A percentile compares a stretch with the other conserved stretches of the same genome.
These are phyloP conservation scores for Pangasianodon gigas DNA, from an alignment of 2,113 vertebrate genomes.

Conservation along the genomic window DNA sequence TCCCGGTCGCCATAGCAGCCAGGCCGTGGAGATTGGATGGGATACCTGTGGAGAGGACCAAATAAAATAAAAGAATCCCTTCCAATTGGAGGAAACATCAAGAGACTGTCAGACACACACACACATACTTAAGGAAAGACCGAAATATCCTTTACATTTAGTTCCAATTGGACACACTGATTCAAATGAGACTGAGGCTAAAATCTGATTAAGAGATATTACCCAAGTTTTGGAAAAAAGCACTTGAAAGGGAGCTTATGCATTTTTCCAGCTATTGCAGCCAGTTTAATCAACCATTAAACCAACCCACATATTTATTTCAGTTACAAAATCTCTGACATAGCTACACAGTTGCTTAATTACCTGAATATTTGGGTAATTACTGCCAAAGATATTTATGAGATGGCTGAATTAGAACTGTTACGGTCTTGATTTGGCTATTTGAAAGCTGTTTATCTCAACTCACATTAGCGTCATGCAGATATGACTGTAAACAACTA, in stretches of 20 bases:
- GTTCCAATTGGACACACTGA: slow-evolving; percentile 62
- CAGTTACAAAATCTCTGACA: slow-evolving; percentile 40
- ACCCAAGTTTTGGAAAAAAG: slow-evolving; percentile 46
- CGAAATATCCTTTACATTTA: slow-evolving; percentile 56
- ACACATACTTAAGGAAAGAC: slow-evolving; percentile 9
- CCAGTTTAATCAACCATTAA: slow-evolving; percentile 53
- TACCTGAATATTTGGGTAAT: slow-evolving; percentile 66
- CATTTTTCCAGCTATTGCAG: slow-evolving; percentile 19
- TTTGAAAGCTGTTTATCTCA: slow-evolving; percentile 10
- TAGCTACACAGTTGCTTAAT: slow-evolving; percentile 53
- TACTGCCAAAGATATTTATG: slow-evolving; percentile 58
- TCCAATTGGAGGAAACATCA: slow-evolving; percentile 16
- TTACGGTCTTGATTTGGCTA: slow-evolving; percentile 41
- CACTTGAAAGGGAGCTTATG: not conserved
- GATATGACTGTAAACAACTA: not conserved
- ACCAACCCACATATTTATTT: slow-evolving; percentile 31
- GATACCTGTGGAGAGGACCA: slow-evolving; percentile 78
- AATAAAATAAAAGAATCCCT: slow-evolving; percentile 22
- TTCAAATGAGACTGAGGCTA: slow-evolving; percentile 56
- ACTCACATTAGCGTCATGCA: slow-evolving; percentile 14
- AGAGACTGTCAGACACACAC: slow-evolving; percentile 25
- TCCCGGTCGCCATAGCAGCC: slow-evolving; percentile 94
- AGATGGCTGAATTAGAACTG: slow-evolving; percentile 67
- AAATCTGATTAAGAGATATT: slow-evolving; percentile 67
- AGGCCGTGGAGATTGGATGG: slow-evolving; percentile 90